Conservation (phyloP, 30 jellyfish, hydroid and myxozoan species). For the Hydractinia symbiolongicarpus region DNA sequence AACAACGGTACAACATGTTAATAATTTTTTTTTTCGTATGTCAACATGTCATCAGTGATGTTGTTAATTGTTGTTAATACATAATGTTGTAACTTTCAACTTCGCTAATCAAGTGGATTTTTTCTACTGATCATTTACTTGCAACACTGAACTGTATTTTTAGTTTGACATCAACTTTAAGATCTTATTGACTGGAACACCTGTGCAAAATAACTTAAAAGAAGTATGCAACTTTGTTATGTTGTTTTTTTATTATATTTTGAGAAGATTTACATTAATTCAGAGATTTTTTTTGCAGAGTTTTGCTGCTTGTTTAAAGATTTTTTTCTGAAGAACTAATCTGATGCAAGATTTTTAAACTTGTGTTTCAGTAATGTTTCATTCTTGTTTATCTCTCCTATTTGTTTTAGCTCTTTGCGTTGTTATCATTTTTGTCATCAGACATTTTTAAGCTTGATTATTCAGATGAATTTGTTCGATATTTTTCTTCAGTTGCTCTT, state of each 20-base stretch:
- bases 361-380: too few relatives aligned
- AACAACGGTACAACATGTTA: too few relatives aligned
- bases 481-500: slow-evolving; percentile 30
- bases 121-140: too few relatives aligned
- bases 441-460: slow-evolving; percentile 37
- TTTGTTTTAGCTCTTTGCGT: slow-evolving; percentile 51
- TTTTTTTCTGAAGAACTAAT: not conserved
- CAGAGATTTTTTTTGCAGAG: not conserved
- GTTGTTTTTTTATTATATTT: not conserved
- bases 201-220: slow-evolving; percentile 80
- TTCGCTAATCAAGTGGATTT: too few relatives aligned
- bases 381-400: not conserved
- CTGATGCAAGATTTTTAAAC: too few relatives aligned
- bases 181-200: slow-evolving; percentile 89
- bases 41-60: too few relatives aligned
- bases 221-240: slow-evolving; percentile 41
- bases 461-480: slow-evolving; percentile 42
- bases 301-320: not conserved
- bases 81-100: too few relatives aligned
- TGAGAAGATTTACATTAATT: too few relatives aligned
- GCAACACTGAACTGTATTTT: not conserved
- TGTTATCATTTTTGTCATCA: slow-evolving; percentile 67
- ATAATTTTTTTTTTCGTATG: too few relatives aligned
- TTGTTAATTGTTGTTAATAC: too few relatives aligned
- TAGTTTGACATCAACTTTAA: slow-evolving; percentile 59